Percentiles rank a stretch among this genome's conserved stretches.
Conservation (phyloP, 2,797 vertebrate species). For the Varecia variegata region DNA sequence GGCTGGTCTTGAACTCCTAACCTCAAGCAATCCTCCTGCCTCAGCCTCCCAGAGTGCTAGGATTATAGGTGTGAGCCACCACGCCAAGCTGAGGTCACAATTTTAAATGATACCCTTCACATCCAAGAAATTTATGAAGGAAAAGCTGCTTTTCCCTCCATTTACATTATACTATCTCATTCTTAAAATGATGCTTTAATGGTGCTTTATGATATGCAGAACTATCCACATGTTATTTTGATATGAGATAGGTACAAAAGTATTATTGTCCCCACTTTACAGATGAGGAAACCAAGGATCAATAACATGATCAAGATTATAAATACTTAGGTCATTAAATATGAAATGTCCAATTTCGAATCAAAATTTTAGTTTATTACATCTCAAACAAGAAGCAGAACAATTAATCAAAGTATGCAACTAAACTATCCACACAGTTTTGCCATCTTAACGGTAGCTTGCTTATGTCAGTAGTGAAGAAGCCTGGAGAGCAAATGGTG, state of each 20-base stretch:
- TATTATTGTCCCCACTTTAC: neutral
- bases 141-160: neutral
- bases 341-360: too few relatives aligned
- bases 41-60: neutral
- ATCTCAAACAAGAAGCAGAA: too few relatives aligned
- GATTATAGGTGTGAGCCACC: neutral
- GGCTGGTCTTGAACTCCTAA: neutral
- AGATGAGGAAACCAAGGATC: neutral
- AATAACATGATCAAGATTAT: neutral
- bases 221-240: neutral
- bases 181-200: neutral
- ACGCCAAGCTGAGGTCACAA: neutral
- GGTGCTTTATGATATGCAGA: neutral
- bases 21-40: neutral
- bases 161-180: neutral
- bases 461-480: too few relatives aligned
- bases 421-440: too few relatives aligned
- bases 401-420: too few relatives aligned
- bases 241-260: neutral
- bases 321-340: too few relatives aligned
- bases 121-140: neutral
- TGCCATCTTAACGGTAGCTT: too few relatives aligned
- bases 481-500: too few relatives aligned
- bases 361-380: too few relatives aligned
- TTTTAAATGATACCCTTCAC: neutral